Base-by-base conservation (phyloP, 2,888 invertebrate species). In the Limnephilus marmoratus region DNA sequence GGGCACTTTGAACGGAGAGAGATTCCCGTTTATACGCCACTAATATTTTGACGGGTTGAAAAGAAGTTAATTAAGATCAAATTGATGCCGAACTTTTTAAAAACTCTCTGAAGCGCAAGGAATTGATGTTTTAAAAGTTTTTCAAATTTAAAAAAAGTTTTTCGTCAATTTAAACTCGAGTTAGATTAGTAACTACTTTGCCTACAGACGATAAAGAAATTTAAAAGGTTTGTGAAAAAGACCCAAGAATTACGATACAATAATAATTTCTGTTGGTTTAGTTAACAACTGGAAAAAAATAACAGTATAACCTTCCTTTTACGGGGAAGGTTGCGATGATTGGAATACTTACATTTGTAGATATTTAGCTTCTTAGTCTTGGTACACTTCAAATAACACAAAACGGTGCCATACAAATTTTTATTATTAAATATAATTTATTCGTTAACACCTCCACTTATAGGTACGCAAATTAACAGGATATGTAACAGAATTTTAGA, bases 11-110 rank as follows among this genome's bases (percentile, higher is more conserved):
- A 31, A n/a, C 53, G 29, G 45, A 83, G 87, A 53, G 87, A 87
- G 34, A 87, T 87, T 87, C 53, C 18, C 37, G 31, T 87, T 87
- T 53, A 87, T 68, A 87, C 53, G 87, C 87, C 87, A 37, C 31
- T 24, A 68, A 87, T 87, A 87, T 87, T 87, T 53, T 31, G 87
- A 68, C 53, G 29, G 45, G 18, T 34, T 34, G 68, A 87, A 87
- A 87, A 87, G 85, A 68, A 87, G 53, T 87, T 87, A 87, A 87
- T 87, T 87, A 87, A 37, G 29, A 68, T 45, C 37, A 4, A 31
- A 34, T 37, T 83, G 34, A 68, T 68, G 34, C 15, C 15, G 82
- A 82, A 82, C 13, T 82, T 82, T 82, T 82, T 82, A 34, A 82
- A 68, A 68, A 68, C 24, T 68, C 68, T 24, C 24, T 24, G 24